phyloP scores from a whole-genome alignment of 2,888 invertebrate genomes.

The Alloscopus bannaensis region DNA sequence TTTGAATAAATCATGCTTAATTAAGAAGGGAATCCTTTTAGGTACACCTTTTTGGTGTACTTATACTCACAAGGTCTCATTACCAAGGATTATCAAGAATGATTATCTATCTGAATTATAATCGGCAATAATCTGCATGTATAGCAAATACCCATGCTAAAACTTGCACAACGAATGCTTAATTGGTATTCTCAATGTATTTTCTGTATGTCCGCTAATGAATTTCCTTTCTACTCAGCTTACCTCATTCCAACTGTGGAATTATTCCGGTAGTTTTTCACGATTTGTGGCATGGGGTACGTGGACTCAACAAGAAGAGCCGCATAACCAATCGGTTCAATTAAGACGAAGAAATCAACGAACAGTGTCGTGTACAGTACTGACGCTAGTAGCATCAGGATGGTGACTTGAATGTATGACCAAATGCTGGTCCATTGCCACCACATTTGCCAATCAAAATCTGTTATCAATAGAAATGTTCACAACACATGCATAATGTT shows the following conservation, averaged over 20 bases:
- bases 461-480: slow-evolving; percentile 27
- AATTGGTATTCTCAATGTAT: background rate
- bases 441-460: slow-evolving; percentile 50
- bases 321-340: slow-evolving; percentile 54
- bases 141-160: no score
- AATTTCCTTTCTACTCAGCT: background rate
- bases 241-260: slow-evolving; percentile 68
- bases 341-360: background rate
- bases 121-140: background rate
- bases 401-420: slow-evolving; percentile 63
- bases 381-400: slow-evolving; percentile 24
- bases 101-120: no score
- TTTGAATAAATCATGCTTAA: slow-evolving; percentile 2
- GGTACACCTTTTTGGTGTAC: background rate
- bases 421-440: slow-evolving; percentile 67
- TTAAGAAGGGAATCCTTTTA: no score
- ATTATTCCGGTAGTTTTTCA: slow-evolving; percentile 45
- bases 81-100: no score
- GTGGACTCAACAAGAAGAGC: slow-evolving; percentile 57
- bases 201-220: background rate
- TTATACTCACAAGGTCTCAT: background rate
- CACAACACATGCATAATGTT: background rate
- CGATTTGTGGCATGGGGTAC: slow-evolving; percentile 56
- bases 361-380: slow-evolving; percentile 23
- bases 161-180: background rate